Evolutionary conservation across 2,888 invertebrate genomes (phyloP), one percentile per base, ranked within the genome.

Genomic region (Lagria hirta): DNA sequence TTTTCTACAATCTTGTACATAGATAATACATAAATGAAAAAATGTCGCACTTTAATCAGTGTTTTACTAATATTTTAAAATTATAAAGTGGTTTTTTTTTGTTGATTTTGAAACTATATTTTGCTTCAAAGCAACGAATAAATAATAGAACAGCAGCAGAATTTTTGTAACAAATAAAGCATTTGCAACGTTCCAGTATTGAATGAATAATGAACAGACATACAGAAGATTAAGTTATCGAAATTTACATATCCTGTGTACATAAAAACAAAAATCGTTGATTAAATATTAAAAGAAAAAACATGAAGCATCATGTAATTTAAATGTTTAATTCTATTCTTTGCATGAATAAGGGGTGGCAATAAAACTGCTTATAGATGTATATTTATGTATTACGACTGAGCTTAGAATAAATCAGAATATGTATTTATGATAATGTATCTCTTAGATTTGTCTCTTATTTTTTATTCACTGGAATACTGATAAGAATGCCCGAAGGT

Each of bases 351-450:
- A 36, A 32, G 35, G 22, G 35, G n/a, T n/a, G 37, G 27, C 41
- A 50, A 43, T 43, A 35, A 44, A 49, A 35, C 37, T 51, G 48
- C 34, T 48, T 43, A 45, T 45, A 46, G 30, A 52, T 52, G 51
- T 54, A 56, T 54, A 58, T 60, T 60, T 60, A 57, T 60, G 56
- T 50, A 52, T 52, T 52, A 54, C 56, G 49, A 51, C 45, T 46
- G 28, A 49, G 52, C 48, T 48, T 41, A 46, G 48, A 48, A 49
- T 47, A 52, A 51, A 56, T 52, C 54, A 42, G 60, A 59, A 61
- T 61, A 61, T 60, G 58, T 60, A 61, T 61, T 59, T 60, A 61
- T 60, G 61, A 56, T 59, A 60, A 61, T 56, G 41, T 45, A 14
- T 27, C 43, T 45, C 46, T 54, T 43, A 54, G 52, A 57, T 54